Percentiles rank a stretch among this genome's conserved stretches.
Evolutionary conservation across 2,888 invertebrate species (phyloP).

Genomic region (Calephelis perditalis): DNA sequence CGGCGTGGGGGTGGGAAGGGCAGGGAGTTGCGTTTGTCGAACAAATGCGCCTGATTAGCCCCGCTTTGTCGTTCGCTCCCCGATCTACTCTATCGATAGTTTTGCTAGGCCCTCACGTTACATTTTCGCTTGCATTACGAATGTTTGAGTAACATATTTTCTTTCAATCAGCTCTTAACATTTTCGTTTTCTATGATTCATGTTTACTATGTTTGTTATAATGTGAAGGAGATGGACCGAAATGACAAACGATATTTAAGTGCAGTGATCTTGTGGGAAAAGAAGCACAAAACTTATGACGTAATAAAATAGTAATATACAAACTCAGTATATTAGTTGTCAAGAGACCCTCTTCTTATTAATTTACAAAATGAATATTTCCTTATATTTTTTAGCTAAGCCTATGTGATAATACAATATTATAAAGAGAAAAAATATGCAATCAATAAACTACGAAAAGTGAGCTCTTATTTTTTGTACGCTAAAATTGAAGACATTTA

Average conservation of each 20-base stretch:
- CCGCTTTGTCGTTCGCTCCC: conserved; percentile 52
- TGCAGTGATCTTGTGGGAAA: too few species aligned
- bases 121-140: conserved; percentile 3
- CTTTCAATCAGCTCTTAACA: conserved; percentile 2
- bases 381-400: too few species aligned
- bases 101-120: conserved; percentile 12
- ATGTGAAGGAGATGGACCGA: not conserved
- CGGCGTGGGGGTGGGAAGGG: conserved; percentile 27
- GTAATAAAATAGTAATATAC: too few species aligned
- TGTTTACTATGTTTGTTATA: not conserved
- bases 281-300: too few species aligned
- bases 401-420: too few species aligned
- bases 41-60: conserved; percentile 72
- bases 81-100: conserved; percentile 27
- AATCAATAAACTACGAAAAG: too few species aligned
- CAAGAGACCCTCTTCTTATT: too few species aligned
- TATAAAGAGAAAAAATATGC: too few species aligned
- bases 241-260: not conserved
- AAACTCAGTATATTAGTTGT: too few species aligned
- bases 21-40: conserved; percentile 51
- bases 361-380: too few species aligned
- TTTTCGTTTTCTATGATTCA: not conserved
- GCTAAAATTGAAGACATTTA: too few species aligned
- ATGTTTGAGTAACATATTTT: conserved; percentile 7
- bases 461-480: too few species aligned